These are phyloP conservation scores for Silurus lanzhouensis DNA, from an alignment of 2,797 vertebrate species.

Conservation along the genomic window DNA sequence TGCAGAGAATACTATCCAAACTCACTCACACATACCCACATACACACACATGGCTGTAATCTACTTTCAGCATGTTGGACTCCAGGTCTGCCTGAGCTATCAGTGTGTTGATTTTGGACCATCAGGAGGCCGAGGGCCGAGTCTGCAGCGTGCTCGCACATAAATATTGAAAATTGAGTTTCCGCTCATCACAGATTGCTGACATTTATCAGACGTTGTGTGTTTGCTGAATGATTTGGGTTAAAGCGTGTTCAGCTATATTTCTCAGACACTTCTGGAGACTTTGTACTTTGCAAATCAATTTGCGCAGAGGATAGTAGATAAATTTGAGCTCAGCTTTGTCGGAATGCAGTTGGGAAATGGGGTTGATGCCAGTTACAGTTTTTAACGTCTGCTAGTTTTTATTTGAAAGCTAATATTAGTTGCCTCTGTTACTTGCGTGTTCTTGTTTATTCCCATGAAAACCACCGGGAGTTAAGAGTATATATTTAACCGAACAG, in stretches of 20 bases:
- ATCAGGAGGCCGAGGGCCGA: conserved; percentile 28
- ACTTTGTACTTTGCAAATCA: not conserved
- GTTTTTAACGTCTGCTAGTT: not conserved
- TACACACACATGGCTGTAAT: conserved; percentile 45
- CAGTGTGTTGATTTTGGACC: conserved; percentile 34
- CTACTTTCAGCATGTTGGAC: conserved; percentile 43
- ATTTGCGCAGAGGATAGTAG: not conserved
- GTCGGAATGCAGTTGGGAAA: not conserved
- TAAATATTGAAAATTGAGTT: not conserved
- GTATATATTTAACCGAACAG: not conserved
- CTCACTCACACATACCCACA: not conserved
- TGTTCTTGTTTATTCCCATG: not conserved
- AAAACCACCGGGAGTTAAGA: not conserved
- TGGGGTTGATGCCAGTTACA: not conserved
- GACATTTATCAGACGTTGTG: not conserved
- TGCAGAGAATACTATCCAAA: conserved; percentile 44
- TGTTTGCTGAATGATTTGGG: not conserved
- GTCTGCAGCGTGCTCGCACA: not conserved
- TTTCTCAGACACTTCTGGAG: not conserved
- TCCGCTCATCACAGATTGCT: not conserved
- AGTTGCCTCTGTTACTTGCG: not conserved
- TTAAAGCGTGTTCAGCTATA: not conserved
- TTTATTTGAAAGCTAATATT: not conserved
- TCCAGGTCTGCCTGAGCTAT: conserved; percentile 42
- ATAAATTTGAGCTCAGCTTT: not conserved